Base-by-base conservation (phyloP, 2,888 invertebrate genomes). In the Lamellibrachia satsuma region DNA sequence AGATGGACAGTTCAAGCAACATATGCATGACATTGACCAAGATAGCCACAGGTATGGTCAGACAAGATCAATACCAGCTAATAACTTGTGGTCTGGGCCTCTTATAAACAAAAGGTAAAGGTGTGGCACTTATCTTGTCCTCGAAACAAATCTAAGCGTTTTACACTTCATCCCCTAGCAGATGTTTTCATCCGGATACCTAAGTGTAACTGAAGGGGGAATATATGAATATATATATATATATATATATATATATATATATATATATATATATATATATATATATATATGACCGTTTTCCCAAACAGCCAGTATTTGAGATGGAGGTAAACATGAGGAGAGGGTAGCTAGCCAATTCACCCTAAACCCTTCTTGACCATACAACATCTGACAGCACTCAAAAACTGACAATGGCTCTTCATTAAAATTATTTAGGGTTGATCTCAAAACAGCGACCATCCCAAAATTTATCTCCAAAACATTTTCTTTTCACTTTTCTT, bases 181-280 rank as follows among this genome's bases (percentile, higher is more conserved):
- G 15, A 75, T 6, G 2, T 6, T 22, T 15, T 15, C 22, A 75
- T 75, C 4, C 75, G 27, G 27, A 55, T 15, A 92, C 39, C 90
- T 51, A 55, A 39, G 6, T 11, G 90, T 11, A 90, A 51, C 27
- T 92, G 6, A 51, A 75, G 55, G 60, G 51, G 39, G 39, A 39
- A 90, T 92, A 52, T 92, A 90, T 92, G 52, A 51, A 52, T 92
- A 52, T 90, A 90, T 92, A n/a, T 92, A 90, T 92, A 52, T 92
- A 52, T 90, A 55, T 92, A 52, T 92, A 55, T 92, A 55, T 55
- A 55, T 7, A 55, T 55, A 39, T 90, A 90, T 92, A 52, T 92
- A 90, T 92, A 55, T 91, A 52, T 92, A 52, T 90, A 90, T 92
- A n/a, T 92, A 90, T 92, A 52, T 92, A 52, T 90, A 55, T 92